These are phyloP conservation scores for Phyllostomus hastatus DNA, from an alignment of 2,113 vertebrate species.

Conservation along the genomic window DNA sequence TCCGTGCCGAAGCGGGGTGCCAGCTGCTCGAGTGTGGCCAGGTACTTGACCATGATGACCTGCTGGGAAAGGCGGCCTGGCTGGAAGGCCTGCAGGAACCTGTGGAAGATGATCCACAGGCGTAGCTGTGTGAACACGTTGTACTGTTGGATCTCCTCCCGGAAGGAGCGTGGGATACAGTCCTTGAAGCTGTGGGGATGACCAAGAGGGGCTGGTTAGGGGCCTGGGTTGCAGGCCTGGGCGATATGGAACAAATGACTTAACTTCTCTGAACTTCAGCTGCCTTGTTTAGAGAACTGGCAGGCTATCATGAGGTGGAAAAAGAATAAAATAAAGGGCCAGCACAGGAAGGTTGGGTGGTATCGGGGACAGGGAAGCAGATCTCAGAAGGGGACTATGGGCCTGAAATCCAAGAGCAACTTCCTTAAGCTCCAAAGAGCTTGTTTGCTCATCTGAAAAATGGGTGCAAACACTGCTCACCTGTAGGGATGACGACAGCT, in stretches of 20 bases:
- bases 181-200: conserved; percentile 83
- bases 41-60: conserved; percentile 92
- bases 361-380: fast-evolving
- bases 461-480: neutral
- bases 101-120: conserved; percentile 84
- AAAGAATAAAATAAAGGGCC: neutral
- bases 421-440: neutral
- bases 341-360: neutral
- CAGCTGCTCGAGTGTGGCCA: conserved; percentile 90
- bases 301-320: neutral
- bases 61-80: conserved; percentile 78
- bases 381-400: neutral
- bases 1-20: conserved; percentile 86
- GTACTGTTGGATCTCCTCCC: conserved; percentile 84
- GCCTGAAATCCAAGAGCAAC: neutral
- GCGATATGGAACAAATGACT: neutral
- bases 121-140: conserved; percentile 87
- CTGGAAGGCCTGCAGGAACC: conserved; percentile 89
- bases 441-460: neutral
- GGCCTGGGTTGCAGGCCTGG: neutral
- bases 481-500: neutral
- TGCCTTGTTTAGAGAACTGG: neutral
- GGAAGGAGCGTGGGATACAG: conserved; percentile 91
- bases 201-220: fast-evolving
- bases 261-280: neutral